These are phyloP conservation scores for Ondatra zibethicus DNA, from an alignment of 2,113 vertebrate species.

Conservation along the genomic window DNA sequence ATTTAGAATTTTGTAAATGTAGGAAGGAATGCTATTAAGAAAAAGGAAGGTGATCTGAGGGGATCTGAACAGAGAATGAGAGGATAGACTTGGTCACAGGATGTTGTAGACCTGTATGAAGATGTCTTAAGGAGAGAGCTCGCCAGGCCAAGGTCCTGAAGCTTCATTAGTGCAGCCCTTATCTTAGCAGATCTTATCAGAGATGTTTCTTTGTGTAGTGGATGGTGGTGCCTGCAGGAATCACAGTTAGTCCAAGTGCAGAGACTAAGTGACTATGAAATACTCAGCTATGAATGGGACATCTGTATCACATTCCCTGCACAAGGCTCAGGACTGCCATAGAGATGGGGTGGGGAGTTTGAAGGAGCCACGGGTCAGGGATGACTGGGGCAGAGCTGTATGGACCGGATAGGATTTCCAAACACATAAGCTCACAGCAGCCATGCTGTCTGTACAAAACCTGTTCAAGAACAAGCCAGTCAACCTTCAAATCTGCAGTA, in stretches of 20 bases:
- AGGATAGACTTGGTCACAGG: not conserved
- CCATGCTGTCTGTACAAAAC: not conserved
- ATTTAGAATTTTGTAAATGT: not conserved
- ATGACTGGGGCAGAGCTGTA: not conserved
- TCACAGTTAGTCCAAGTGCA: not conserved
- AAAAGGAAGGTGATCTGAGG: not conserved
- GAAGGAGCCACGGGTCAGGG: not conserved
- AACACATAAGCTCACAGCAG: not conserved
- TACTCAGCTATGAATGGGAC: not conserved
- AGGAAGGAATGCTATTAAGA: not conserved
- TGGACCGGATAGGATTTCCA: not conserved
- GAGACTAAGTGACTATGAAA: not conserved
- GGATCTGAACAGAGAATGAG: rapidly evolving
- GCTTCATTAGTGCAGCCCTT: not conserved
- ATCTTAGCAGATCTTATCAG: not conserved
- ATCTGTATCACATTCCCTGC: too few relatives aligned
- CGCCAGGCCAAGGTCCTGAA: not conserved
- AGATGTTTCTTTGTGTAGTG: not conserved
- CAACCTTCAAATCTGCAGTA: not conserved
- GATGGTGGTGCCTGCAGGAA: not conserved
- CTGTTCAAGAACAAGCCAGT: not conserved
- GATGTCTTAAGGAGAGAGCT: not conserved
- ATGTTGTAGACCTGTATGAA: not conserved
- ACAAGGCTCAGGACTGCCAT: not conserved
- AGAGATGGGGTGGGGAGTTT: not conserved